Conservation (phyloP, 2,797 vertebrate genomes). For the Cirrhinus molitorella region DNA sequence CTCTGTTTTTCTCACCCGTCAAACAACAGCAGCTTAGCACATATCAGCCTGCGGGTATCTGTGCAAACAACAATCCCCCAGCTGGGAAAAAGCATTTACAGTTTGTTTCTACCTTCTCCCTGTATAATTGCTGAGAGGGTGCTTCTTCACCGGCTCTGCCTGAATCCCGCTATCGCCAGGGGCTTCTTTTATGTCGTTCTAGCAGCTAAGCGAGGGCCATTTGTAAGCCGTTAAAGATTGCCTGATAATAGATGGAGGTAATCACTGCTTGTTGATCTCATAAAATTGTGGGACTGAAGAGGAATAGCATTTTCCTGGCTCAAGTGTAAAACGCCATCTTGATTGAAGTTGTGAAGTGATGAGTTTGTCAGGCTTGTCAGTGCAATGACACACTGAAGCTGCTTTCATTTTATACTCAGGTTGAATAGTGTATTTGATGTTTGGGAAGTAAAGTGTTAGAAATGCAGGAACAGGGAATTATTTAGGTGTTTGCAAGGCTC, state of each 20-base stretch:
- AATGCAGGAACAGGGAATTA: background rate
- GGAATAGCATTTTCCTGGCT: background rate
- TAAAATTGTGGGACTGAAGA: background rate
- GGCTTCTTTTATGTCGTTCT: background rate
- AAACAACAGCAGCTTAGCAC: conserved; percentile 74
- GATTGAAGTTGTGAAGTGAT: background rate
- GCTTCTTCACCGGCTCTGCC: background rate
- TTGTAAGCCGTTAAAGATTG: background rate
- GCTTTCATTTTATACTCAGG: background rate
- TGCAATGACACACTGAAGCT: background rate
- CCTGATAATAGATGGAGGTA: conserved; percentile 18
- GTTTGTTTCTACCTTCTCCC: conserved; percentile 19
- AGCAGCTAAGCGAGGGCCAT: background rate
- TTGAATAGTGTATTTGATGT: background rate
- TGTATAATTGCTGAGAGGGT: conserved; percentile 6
- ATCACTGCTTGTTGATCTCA: conserved; percentile 10
- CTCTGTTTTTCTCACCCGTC: conserved; percentile 72
- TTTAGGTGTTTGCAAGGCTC: background rate
- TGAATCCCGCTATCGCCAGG: background rate
- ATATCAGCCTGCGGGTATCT: conserved; percentile 78
- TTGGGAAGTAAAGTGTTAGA: background rate
- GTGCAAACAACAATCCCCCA: conserved; percentile 78
- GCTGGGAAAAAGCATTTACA: conserved; percentile 79
- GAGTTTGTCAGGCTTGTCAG: background rate
- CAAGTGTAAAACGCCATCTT: background rate